Percentiles rank a stretch among this genome's conserved stretches.
These are phyloP conservation scores for Ptychochromis oligacanthus DNA, from an alignment of 2,113 vertebrate species.

Conservation along the genomic window DNA sequence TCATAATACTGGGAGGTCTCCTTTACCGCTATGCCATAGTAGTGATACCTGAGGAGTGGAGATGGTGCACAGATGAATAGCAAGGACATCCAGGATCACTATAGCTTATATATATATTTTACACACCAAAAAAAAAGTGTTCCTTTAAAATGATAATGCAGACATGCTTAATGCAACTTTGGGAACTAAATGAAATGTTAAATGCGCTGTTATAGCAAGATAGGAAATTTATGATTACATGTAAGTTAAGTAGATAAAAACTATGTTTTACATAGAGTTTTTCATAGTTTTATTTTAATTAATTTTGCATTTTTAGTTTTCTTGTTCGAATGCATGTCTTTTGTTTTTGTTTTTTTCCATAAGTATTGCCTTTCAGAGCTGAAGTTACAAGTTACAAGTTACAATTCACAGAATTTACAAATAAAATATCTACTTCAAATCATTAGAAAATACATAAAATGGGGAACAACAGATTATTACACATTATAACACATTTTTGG, in stretches of 20 bases:
- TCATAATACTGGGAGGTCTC: constrained; percentile 98
- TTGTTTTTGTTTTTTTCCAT: background rate
- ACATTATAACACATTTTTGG: constrained; percentile 32
- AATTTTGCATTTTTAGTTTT: background rate
- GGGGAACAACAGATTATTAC: constrained; percentile 34
- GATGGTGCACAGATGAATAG: background rate
- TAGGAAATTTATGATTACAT: too few species aligned
- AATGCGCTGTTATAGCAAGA: too few species aligned
- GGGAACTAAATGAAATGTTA: too few species aligned
- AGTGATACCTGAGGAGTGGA: constrained; percentile 90
- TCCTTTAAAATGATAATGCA: too few species aligned
- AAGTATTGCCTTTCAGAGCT: background rate
- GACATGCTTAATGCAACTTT: too few species aligned
- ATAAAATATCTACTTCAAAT: background rate
- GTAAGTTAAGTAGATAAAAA: too few species aligned
- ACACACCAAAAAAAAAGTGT: too few species aligned
- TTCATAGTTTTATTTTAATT: background rate
- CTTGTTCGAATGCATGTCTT: background rate
- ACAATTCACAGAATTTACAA: background rate
- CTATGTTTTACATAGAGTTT: background rate
- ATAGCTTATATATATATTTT: too few species aligned
- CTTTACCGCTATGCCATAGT: constrained; percentile 98
- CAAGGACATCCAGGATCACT: background rate
- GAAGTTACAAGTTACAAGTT: too few species aligned
- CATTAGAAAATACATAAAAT: background rate